phyloP scores from a whole-genome alignment of 2,888 invertebrate genomes.

The Ethmia dodecea region DNA sequence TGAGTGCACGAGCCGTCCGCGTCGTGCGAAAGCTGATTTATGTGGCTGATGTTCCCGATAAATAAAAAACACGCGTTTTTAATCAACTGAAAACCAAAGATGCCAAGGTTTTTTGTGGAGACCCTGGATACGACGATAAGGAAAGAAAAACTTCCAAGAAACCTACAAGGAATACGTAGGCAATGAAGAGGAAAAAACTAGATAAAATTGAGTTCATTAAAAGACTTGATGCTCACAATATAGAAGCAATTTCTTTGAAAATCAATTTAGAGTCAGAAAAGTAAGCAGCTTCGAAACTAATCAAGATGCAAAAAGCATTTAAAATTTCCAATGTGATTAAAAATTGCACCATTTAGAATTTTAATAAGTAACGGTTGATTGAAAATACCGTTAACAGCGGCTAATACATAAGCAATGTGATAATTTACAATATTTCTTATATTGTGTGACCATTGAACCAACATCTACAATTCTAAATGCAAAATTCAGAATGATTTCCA shows the following conservation, averaged over 20 bases:
- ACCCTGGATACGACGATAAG: too few species aligned
- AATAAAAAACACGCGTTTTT: conserved; percentile 8
- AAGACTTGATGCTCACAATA: too few species aligned
- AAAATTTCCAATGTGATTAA: conserved; percentile 23
- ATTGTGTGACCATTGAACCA: conserved; percentile 1
- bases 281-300: too few species aligned
- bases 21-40: conserved; percentile 44
- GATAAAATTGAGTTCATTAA: too few species aligned
- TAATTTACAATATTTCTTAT: conserved; percentile 1
- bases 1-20: conserved; percentile 42
- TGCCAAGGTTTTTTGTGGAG: too few species aligned
- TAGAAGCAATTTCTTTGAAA: too few species aligned
- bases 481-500: background rate
- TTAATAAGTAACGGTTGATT: conserved; percentile 37
- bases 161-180: too few species aligned
- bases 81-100: too few species aligned
- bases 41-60: conserved; percentile 16
- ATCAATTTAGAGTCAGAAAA: too few species aligned
- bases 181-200: too few species aligned
- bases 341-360: conserved; percentile 34
- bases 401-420: conserved; percentile 18
- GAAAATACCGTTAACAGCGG: conserved; percentile 36
- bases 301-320: too few species aligned
- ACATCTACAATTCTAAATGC: background rate
- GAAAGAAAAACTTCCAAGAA: too few species aligned